Percentiles rank a stretch among this genome's conserved stretches.
Conservation (phyloP, 2,888 invertebrate species). For the Polydrusus pterygomalis region DNA sequence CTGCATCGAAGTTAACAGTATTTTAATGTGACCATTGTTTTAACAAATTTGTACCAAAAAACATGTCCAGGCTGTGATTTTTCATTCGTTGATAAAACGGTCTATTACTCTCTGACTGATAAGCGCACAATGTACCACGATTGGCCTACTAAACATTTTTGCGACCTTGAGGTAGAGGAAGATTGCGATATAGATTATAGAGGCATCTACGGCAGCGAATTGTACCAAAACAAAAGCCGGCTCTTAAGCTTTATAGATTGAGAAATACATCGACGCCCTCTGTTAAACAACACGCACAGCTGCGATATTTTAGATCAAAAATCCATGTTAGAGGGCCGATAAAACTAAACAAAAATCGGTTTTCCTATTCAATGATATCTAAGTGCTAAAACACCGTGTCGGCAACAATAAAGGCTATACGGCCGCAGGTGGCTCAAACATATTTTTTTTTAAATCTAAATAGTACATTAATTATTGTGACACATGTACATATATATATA, state of each 20-base stretch:
- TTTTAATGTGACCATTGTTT: constrained; percentile 24
- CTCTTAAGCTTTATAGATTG: neutral
- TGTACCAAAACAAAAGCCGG: too few species aligned
- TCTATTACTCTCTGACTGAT: constrained; percentile 22
- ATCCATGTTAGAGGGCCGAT: too few species aligned
- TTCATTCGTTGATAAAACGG: neutral
- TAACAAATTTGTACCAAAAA: neutral
- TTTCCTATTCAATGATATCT: too few species aligned
- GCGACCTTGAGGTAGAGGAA: neutral
- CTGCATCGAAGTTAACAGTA: constrained; percentile 13
- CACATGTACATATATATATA: too few species aligned
- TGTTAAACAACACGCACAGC: neutral
- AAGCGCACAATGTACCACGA: neutral
- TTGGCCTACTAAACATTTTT: neutral
- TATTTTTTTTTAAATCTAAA: too few species aligned
- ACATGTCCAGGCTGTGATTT: neutral
- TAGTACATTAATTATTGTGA: too few species aligned
- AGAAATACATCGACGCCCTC: neutral
- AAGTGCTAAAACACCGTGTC: too few species aligned
- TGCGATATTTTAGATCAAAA: too few species aligned
- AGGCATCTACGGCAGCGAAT: neutral
- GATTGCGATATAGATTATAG: neutral
- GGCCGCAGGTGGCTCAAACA: too few species aligned
- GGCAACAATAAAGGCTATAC: too few species aligned
- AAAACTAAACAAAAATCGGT: too few species aligned